A percentile compares a stretch with the other conserved stretches of the same genome.
phyloP scores from a whole-genome alignment of 2,888 invertebrate genomes.

The Halictus quadricinctus region DNA sequence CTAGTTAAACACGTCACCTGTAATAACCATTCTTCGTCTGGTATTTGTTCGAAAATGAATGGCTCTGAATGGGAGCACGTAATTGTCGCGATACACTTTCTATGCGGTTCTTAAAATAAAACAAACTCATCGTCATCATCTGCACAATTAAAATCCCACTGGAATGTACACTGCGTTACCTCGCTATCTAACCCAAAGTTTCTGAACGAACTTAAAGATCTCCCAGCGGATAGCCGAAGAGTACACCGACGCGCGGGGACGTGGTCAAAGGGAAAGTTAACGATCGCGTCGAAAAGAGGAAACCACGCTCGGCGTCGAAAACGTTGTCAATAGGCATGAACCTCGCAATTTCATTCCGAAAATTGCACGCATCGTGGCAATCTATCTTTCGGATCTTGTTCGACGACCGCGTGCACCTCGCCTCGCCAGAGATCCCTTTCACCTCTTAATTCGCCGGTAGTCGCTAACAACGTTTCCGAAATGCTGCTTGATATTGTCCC shows the following conservation, averaged over 20 bases:
- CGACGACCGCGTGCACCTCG: neutral
- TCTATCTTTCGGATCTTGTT: constrained; percentile 11
- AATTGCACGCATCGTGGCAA: constrained; percentile 15
- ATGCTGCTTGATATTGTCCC: constrained; percentile 59
- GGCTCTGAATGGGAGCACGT: too few relatives aligned
- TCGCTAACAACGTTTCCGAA: constrained; percentile 50
- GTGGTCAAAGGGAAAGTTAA: neutral
- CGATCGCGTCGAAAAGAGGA: neutral
- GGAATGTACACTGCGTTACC: too few relatives aligned
- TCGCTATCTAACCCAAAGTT: too few relatives aligned
- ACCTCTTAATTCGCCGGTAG: constrained; percentile 50
- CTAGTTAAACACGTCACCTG: too few relatives aligned
- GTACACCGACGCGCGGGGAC: too few relatives aligned
- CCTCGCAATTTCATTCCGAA: neutral
- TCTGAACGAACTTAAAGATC: too few relatives aligned
- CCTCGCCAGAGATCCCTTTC: constrained; percentile 37
- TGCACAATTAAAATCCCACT: too few relatives aligned
- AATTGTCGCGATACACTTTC: too few relatives aligned
- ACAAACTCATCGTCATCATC: too few relatives aligned
- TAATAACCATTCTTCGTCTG: too few relatives aligned
- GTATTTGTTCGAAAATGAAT: too few relatives aligned
- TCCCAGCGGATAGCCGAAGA: neutral
- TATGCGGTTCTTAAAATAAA: too few relatives aligned
- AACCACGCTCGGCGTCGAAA: neutral
- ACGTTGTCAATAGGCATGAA: neutral